phyloP scores from a whole-genome alignment of 1,140 invertebrate species.

The Drosophila sp. region DNA sequence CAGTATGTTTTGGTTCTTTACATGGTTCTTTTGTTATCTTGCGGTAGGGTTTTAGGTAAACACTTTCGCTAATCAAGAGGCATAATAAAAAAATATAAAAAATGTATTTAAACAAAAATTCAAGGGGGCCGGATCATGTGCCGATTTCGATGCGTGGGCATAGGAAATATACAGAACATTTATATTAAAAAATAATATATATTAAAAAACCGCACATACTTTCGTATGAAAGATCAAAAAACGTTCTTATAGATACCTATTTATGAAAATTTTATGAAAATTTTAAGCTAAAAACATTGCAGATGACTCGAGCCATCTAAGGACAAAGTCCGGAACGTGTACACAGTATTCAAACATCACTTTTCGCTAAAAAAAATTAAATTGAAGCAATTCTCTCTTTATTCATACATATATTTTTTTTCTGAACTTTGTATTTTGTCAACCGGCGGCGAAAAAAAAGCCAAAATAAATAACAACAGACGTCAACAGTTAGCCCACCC shows the following conservation, averaged over 20 bases:
- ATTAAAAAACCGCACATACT: constrained; percentile 15
- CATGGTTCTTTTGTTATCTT: constrained; percentile 20
- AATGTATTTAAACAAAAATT: constrained; percentile 22
- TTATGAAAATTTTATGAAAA: not conserved
- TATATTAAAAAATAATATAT: constrained; percentile 24
- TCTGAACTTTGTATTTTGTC: constrained; percentile 59
- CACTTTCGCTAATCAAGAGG: constrained; percentile 7
- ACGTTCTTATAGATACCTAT: not conserved
- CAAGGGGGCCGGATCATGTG: constrained; percentile 59
- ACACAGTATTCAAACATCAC: constrained; percentile 1
- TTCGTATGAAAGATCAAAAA: constrained; percentile 8
- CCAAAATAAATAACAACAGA: constrained; percentile 32
- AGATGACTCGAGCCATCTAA: constrained; percentile 7
- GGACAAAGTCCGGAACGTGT: constrained; percentile 4
- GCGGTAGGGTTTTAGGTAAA: constrained; percentile 5
- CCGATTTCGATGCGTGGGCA: constrained; percentile 49
- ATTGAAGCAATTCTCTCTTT: not conserved
- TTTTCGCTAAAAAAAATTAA: not conserved
- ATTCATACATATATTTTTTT: not conserved
- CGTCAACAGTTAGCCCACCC: constrained; percentile 63
- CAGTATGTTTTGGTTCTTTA: not conserved
- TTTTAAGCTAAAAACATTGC: not conserved
- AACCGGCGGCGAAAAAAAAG: constrained; percentile 16
- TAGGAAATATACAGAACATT: constrained; percentile 18
- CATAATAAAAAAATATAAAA: constrained; percentile 13